phyloP scores from a whole-genome alignment of 2,797 vertebrate genomes.

The Phalanger gymnotis region DNA sequence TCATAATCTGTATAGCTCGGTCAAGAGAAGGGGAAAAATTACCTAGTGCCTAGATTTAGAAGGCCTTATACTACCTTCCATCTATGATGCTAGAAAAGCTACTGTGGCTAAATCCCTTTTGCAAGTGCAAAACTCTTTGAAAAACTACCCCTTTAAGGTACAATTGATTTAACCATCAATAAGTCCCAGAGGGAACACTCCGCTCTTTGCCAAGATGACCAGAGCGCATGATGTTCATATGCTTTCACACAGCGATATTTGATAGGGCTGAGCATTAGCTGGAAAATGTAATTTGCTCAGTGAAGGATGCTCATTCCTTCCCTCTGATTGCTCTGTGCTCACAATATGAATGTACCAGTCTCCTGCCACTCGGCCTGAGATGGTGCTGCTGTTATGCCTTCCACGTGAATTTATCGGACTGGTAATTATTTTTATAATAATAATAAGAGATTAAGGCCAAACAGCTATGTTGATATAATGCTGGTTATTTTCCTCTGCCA shows the following conservation, averaged over 20 bases:
- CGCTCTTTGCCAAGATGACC: constrained; percentile 64
- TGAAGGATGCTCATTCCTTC: constrained; percentile 75
- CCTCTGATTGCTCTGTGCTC: constrained; percentile 69
- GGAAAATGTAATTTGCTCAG: constrained; percentile 80
- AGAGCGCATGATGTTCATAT: constrained; percentile 39
- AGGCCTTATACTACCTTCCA: constrained; percentile 64
- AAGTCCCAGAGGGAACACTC: constrained; percentile 74
- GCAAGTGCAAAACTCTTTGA: constrained; percentile 62
- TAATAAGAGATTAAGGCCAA: constrained; percentile 74
- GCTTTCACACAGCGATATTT: constrained; percentile 78
- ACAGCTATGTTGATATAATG: constrained; percentile 72
- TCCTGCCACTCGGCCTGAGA: constrained; percentile 62
- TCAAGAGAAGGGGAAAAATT: background rate
- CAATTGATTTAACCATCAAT: constrained; percentile 78
- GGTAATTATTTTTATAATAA: constrained; percentile 79
- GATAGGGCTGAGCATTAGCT: constrained; percentile 78
- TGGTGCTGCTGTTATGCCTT: constrained; percentile 68
- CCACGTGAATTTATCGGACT: constrained; percentile 77
- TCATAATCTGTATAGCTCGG: background rate
- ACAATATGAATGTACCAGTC: constrained; percentile 62
- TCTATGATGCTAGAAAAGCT: constrained; percentile 52
- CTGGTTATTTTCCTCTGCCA: constrained; percentile 57
- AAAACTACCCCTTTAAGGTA: constrained; percentile 79
- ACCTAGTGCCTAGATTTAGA: constrained; percentile 12
- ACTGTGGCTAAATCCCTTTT: background rate